A percentile compares a stretch with the other conserved stretches of the same genome.
phyloP scores from a whole-genome alignment of 2,888 invertebrate genomes.

The Chloromyia formosa region DNA sequence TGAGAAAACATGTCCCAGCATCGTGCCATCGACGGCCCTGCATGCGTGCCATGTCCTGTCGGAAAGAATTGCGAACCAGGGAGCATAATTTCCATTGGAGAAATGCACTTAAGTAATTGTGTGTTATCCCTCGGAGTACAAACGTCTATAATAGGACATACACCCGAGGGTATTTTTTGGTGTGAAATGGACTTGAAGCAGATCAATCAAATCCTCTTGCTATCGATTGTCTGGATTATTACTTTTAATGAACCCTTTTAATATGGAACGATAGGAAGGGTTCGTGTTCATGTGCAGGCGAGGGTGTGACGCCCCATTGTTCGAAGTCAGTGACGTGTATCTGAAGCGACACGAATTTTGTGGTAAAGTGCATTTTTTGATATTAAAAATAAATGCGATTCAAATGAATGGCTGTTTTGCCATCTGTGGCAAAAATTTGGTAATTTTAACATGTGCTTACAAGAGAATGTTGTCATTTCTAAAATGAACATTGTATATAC shows the following conservation, averaged over 20 bases:
- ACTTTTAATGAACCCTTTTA: slow-evolving; percentile 44
- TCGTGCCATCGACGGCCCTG: background rate
- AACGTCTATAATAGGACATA: background rate
- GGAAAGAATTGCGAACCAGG: background rate
- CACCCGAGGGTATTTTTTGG: slow-evolving; percentile 35
- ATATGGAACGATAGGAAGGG: background rate
- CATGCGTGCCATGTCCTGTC: background rate
- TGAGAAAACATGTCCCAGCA: slow-evolving; percentile 23
- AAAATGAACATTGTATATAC: no score
- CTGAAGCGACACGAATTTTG: slow-evolving; percentile 26
- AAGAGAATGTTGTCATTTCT: no score
- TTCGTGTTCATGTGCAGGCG: background rate
- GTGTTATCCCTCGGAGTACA: slow-evolving; percentile 4
- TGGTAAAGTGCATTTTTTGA: slow-evolving; percentile 20
- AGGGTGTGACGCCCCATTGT: slow-evolving; percentile 35
- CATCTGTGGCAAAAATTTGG: background rate
- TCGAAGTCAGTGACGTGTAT: slow-evolving; percentile 23
- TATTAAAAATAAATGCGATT: slow-evolving; percentile 29
- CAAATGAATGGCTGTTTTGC: slow-evolving; percentile 1
- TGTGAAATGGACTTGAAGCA: slow-evolving; percentile 43
- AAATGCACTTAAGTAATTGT: slow-evolving; percentile 44
- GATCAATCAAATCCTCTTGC: slow-evolving; percentile 37
- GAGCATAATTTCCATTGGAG: slow-evolving; percentile 28
- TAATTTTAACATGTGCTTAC: no score
- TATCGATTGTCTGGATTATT: slow-evolving; percentile 43